Evolutionary conservation across 1,140 invertebrate species (phyloP), one percentile per base, ranked within the genome.

Genomic region (Thaumatotibia leucotreta): DNA sequence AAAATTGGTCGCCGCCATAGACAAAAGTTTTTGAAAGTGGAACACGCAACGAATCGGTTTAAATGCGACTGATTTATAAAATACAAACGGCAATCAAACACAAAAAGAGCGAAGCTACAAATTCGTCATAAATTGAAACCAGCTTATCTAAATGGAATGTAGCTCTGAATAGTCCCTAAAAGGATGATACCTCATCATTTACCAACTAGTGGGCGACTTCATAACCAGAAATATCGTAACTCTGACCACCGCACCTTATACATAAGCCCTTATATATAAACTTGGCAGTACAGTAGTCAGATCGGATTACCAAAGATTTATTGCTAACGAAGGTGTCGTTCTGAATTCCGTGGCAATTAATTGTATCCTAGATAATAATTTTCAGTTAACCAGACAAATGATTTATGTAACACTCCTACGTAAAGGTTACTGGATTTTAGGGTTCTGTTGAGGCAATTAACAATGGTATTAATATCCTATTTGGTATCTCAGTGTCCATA

Each of bases 281-380:
- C 22, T 35, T 14, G 14, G 61, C 22, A 23, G 45, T 49, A 68
- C 72, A 61, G 73, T 74, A 69, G 72, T 69, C 49, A 61, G 66
- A 73, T 73, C 68, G 65, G 66, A 70, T 70, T 70, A 74, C 58
- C 33, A 29, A 65, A 77, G 80, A 81, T 81, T 81, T 83, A 83
- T 83, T 76, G 65, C 65, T 67, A 69, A 70, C 67, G 64, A 75
- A 75, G 69, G 75, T 78, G 80, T 82, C 75, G 73, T 65, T 69
- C 65, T 69, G 68, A 63, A 76, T 73, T 70, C 64, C 70, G 45
- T 63, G 64, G 27, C 72, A 80, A 84, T 83, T 87, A 84, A 87
- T 83, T 77, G 74, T 77, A 61, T 24, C 20, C 58, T 49, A 63
- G 67, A 72, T 77, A 76, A 82, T 81, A 80, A 83, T 80, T 45